phyloP scores from a whole-genome alignment of 2,888 invertebrate genomes.

The Drosophila neutralis region DNA sequence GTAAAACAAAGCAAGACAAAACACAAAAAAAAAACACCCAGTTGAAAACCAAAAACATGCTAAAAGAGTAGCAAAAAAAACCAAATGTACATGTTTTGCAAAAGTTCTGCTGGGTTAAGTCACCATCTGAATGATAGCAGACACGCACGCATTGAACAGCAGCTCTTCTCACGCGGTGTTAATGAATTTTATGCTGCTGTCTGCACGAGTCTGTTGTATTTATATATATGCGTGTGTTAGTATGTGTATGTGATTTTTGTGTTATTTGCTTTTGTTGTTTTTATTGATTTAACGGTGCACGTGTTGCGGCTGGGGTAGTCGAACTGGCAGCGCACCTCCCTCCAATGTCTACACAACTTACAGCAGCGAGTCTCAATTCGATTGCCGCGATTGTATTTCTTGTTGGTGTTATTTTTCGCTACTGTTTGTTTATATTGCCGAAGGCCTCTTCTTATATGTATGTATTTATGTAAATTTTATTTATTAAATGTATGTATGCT shows the following conservation, averaged over 20 bases:
- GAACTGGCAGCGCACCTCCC: slow-evolving; percentile 36
- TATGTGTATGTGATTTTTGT: slow-evolving; percentile 15
- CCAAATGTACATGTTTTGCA: slow-evolving; percentile 1
- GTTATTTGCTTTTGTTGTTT: slow-evolving; percentile 55
- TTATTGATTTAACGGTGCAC: slow-evolving; percentile 74
- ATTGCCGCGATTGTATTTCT: slow-evolving; percentile 20
- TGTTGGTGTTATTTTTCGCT: slow-evolving; percentile 26
- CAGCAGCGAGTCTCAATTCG: slow-evolving; percentile 24
- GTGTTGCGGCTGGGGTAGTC: slow-evolving; percentile 65
- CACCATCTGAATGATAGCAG: slow-evolving; percentile 25
- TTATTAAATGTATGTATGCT: slow-evolving; percentile 10
- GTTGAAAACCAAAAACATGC: slow-evolving; percentile 12
- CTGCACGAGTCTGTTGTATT: background rate
- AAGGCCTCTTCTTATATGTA: slow-evolving; percentile 19
- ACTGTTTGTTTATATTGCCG: slow-evolving; percentile 60
- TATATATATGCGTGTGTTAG: background rate
- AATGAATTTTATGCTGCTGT: slow-evolving; percentile 67
- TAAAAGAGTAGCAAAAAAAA: background rate
- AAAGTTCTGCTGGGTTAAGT: slow-evolving; percentile 25
- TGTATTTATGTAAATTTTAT: slow-evolving; percentile 10
- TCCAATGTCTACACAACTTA: slow-evolving; percentile 28
- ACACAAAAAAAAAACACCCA: slow-evolving; percentile 23
- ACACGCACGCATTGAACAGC: slow-evolving; percentile 18
- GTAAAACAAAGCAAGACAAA: slow-evolving; percentile 19
- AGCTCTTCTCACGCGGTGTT: slow-evolving; percentile 58